A percentile compares a stretch with the other conserved stretches of the same genome.
phyloP scores from a whole-genome alignment of 2,113 vertebrate genomes.

The Hippocampus abdominalis region DNA sequence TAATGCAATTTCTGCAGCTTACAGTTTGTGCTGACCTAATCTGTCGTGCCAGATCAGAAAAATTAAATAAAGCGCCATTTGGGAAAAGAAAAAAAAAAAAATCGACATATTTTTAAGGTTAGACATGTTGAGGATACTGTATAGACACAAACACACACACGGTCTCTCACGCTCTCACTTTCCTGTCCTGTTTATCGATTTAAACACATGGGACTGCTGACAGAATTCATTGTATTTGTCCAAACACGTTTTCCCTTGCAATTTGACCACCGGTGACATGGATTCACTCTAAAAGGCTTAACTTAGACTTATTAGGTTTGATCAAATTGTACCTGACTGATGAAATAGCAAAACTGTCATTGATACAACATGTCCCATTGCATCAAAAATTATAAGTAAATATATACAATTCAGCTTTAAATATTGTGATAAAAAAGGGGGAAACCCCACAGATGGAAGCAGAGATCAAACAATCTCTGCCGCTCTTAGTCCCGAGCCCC shows the following conservation, averaged over 20 bases:
- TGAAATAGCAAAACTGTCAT: slow-evolving; percentile 1
- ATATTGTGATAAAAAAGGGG: slow-evolving; percentile 36
- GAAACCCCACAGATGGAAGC: slow-evolving; percentile 47
- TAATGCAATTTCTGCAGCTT: slow-evolving; percentile 71
- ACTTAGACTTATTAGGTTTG: not conserved
- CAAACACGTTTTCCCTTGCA: slow-evolving; percentile 11
- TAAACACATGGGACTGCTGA: slow-evolving; percentile 12
- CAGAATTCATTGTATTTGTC: slow-evolving; percentile 9
- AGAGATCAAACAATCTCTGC: slow-evolving; percentile 48
- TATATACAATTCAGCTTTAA: slow-evolving; percentile 29
- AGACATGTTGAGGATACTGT: slow-evolving; percentile 44
- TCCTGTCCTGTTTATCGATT: slow-evolving; percentile 23
- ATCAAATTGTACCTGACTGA: too few species aligned
- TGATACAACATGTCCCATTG: not conserved
- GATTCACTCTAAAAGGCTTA: not conserved
- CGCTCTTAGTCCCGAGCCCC: slow-evolving; percentile 45
- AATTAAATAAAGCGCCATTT: slow-evolving; percentile 61
- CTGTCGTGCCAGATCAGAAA: slow-evolving; percentile 62
- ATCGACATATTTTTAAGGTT: slow-evolving; percentile 44
- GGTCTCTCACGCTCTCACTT: slow-evolving; percentile 5
- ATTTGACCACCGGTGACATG: slow-evolving; percentile 3
- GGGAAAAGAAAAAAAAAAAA: slow-evolving; percentile 29
- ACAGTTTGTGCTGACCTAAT: slow-evolving; percentile 65
- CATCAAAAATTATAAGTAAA: not conserved
- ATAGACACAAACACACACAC: slow-evolving; percentile 15